These are phyloP conservation scores for Axis porcinus DNA, from an alignment of 2,113 vertebrate genomes.

Conservation along the genomic window DNA sequence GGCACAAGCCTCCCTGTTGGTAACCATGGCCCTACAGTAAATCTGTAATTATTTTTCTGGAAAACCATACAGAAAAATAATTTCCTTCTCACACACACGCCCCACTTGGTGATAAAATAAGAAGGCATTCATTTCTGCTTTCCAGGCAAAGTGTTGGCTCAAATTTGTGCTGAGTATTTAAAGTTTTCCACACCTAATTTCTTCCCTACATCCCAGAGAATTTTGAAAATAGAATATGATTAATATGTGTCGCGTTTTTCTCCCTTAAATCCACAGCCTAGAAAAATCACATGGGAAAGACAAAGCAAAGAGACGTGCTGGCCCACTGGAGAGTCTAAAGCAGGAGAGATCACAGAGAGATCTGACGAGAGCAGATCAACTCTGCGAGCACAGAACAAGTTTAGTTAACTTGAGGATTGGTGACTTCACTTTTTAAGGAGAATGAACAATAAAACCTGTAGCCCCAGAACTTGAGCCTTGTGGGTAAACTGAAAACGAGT, in stretches of 20 bases:
- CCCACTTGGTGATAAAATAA: neutral
- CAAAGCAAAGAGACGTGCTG: slow-evolving; percentile 83
- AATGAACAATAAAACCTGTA: slow-evolving; percentile 26
- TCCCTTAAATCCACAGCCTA: slow-evolving; percentile 75
- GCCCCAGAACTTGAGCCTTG: neutral
- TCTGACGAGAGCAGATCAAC: slow-evolving; percentile 82
- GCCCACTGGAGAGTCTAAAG: slow-evolving; percentile 77
- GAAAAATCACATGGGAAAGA: slow-evolving; percentile 80
- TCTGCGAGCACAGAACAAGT: slow-evolving; percentile 82
- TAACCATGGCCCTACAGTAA: neutral
- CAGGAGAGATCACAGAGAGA: slow-evolving; percentile 74
- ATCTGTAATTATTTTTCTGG: slow-evolving; percentile 30
- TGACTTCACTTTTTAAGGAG: slow-evolving; percentile 18
- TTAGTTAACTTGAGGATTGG: neutral
- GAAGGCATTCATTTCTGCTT: neutral
- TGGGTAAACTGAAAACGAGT: slow-evolving; percentile 26
- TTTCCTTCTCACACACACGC: neutral
- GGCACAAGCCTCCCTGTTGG: neutral
- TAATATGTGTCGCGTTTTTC: slow-evolving; percentile 53
- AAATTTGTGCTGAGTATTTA: neutral
- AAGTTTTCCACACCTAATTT: slow-evolving; percentile 29
- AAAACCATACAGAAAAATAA: slow-evolving; percentile 16
- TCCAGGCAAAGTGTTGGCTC: neutral
- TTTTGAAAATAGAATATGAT: neutral
- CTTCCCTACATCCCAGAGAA: slow-evolving; percentile 4